Conservation (phyloP, 2,888 invertebrate species). For the Drosophila eohydei region DNA sequence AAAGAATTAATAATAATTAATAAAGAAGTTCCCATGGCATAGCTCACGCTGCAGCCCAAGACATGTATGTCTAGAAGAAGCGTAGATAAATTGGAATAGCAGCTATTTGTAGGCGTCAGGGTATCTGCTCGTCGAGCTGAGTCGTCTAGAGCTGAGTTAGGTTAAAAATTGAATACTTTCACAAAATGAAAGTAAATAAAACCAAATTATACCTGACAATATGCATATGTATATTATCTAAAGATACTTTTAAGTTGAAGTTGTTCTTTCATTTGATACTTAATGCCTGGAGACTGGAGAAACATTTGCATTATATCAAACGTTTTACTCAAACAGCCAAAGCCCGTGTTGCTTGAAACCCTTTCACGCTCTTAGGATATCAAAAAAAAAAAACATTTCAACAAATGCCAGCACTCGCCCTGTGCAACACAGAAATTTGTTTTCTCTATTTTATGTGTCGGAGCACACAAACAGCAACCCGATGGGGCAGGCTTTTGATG, state of each 20-base stretch:
- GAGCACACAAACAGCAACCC: conserved; percentile 5
- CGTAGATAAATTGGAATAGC: too few species aligned
- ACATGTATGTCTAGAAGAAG: too few species aligned
- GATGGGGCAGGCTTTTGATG: conserved; percentile 21
- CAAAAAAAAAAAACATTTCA: conserved; percentile 16
- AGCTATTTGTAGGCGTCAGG: too few species aligned
- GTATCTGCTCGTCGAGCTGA: too few species aligned
- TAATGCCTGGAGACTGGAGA: neutral
- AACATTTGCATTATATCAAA: neutral
- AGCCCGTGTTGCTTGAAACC: neutral
- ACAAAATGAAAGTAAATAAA: neutral
- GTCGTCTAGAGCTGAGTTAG: too few species aligned
- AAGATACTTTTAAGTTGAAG: neutral
- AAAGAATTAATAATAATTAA: too few species aligned
- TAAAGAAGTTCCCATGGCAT: too few species aligned
- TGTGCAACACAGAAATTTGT: conserved; percentile 15
- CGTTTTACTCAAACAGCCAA: conserved; percentile 3
- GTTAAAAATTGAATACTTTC: neutral
- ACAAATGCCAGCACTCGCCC: conserved; percentile 15
- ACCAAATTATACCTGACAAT: neutral
- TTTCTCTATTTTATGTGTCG: conserved; percentile 22
- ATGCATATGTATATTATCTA: neutral
- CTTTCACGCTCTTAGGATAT: conserved; percentile 1
- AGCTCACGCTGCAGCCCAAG: too few species aligned
- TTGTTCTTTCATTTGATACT: conserved; percentile 7